Conservation (phyloP, 2,797 vertebrate species). For the Leptodactylus fallax region DNA sequence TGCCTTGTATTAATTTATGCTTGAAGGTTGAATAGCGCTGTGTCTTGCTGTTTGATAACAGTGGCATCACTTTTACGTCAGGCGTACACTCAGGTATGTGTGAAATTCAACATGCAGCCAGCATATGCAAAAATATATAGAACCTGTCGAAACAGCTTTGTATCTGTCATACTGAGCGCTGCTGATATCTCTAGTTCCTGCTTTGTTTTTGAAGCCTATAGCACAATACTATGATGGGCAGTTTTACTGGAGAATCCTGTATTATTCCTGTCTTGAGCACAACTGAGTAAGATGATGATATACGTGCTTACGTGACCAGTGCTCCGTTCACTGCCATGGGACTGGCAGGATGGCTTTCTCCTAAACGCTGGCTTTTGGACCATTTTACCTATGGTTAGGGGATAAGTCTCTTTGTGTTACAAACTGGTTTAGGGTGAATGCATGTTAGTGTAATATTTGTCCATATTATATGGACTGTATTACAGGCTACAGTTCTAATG, state of each 20-base stretch:
- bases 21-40: not conserved
- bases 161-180: not conserved
- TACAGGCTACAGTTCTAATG: too few species aligned
- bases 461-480: too few species aligned
- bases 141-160: not conserved
- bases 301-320: not conserved
- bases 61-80: not conserved
- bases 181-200: too few species aligned
- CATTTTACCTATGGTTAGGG: too few species aligned
- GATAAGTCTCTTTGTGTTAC: too few species aligned
- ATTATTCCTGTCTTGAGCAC: not conserved
- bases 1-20: not conserved
- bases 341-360: too few species aligned
- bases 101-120: conserved; percentile 38
- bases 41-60: not conserved
- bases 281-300: not conserved
- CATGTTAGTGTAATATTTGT: too few species aligned
- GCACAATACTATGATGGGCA: not conserved
- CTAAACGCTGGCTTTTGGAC: too few species aligned
- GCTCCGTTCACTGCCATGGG: too few species aligned
- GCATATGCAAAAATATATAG: not conserved
- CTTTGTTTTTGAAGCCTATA: too few species aligned
- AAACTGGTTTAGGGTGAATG: too few species aligned
- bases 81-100: not conserved
- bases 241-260: not conserved